Percentiles rank a stretch among this genome's conserved stretches.
These are phyloP conservation scores for Taxidea taxus DNA, from an alignment of 2,113 vertebrate genomes.

Conservation along the genomic window DNA sequence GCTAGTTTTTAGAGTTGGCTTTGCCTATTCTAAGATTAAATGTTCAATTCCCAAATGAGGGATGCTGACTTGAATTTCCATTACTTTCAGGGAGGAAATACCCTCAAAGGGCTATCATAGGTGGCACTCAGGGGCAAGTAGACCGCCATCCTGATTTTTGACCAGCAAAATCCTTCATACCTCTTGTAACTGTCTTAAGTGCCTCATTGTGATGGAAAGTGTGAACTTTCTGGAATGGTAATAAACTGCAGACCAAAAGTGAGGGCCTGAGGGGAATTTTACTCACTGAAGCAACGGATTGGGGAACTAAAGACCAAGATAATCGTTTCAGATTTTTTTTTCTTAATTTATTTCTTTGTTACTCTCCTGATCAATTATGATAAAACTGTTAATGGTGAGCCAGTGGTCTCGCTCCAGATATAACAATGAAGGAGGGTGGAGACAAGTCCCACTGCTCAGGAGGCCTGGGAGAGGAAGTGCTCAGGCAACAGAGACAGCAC, in stretches of 20 bases:
- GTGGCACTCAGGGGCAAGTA: background rate
- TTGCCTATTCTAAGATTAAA: background rate
- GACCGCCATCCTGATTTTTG: background rate
- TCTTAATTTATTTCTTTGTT: background rate
- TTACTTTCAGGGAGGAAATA: background rate
- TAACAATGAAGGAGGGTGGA: accelerated
- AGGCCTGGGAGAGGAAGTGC: background rate
- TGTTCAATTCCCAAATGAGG: background rate
- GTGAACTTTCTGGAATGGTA: background rate
- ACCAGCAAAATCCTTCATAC: background rate
- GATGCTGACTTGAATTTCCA: background rate
- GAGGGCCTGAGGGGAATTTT: background rate
- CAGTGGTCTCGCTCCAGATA: background rate
- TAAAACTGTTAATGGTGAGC: background rate
- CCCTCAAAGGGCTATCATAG: background rate
- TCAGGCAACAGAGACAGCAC: background rate
- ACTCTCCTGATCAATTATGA: background rate
- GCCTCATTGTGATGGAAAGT: background rate
- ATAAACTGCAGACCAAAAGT: background rate
- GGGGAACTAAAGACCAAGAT: background rate
- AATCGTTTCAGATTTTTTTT: background rate
- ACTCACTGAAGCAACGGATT: background rate
- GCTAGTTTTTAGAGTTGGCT: background rate
- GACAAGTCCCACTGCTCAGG: background rate
- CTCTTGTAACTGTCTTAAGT: background rate